Evolutionary conservation across 1,140 invertebrate genomes (phyloP), one percentile per base, ranked within the genome.

Genomic region (Drosophila elegans): DNA sequence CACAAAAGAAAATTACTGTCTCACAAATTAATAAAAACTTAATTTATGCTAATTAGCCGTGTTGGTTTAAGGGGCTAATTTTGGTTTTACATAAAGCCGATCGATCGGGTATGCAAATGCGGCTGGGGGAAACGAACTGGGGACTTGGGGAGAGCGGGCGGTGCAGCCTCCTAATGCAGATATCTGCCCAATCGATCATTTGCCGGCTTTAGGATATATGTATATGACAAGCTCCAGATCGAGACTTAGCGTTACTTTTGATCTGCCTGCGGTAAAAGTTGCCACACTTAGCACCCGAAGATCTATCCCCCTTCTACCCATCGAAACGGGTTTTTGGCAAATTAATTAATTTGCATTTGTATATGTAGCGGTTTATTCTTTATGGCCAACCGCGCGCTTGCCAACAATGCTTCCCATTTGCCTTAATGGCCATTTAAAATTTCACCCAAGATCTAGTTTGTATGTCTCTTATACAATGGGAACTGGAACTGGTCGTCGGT

Each of bases 1-100:
- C 72, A 62, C 77, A 78, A 89, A 80, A 78, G 80, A 80, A 79
- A 89, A 90, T 89, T 89, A 89, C 80, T 89, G 77, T 89, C 79
- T 78, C 84, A 78, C 84, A 89, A 89, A 89, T 89, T 89, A 90
- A 89, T 89, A 89, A 89, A 74, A 89, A 89, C 59, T 88, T 89
- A 89, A 90, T 90, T 89, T 89, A 89, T 89, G 84, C 62, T 89
- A 89, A 89, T 89, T 89, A 74, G 42, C 56, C 49, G 21, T 78
- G 56, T 59, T 74, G 59, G 38, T 72, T 39, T 64, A 54, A 56
- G 57, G 61, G 53, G 81, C 74, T 83, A 80, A 74, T 74, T 80
- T 80, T 63, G 61, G 66, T 73, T 73, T 74, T 77, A 88, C 75
- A 88, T 80, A 88, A 83, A 83, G 66, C 56, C 77, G 68, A 75